phyloP scores from a whole-genome alignment of 2,113 vertebrate species.

The Gymnobelideus leadbeateri region DNA sequence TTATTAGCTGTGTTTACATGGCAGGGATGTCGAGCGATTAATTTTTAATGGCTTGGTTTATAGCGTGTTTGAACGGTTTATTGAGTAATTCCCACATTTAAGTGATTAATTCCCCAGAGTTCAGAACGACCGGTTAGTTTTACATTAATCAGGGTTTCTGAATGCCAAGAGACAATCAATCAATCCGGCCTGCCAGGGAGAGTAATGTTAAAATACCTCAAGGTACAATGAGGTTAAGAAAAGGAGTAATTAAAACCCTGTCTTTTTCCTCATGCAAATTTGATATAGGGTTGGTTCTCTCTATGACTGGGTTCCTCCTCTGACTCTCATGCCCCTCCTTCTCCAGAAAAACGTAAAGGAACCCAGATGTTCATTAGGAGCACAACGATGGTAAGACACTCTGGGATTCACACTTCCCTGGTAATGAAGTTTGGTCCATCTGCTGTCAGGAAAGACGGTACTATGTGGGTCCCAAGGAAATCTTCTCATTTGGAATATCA shows the following conservation, averaged over 20 bases:
- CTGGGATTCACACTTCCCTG: not conserved
- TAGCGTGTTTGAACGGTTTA: slow-evolving; percentile 82
- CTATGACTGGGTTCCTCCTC: not conserved
- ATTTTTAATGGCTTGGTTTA: slow-evolving; percentile 85
- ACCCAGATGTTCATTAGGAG: slow-evolving; percentile 15
- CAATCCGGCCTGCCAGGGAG: slow-evolving; percentile 72
- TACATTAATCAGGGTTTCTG: slow-evolving; percentile 81
- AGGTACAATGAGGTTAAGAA: slow-evolving; percentile 76
- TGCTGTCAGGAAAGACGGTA: not conserved
- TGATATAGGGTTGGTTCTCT: not conserved
- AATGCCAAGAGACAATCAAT: slow-evolving; percentile 79
- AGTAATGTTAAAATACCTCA: slow-evolving; percentile 73
- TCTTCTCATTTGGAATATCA: not conserved
- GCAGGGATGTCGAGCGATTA: slow-evolving; percentile 81
- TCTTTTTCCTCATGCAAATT: slow-evolving; percentile 42
- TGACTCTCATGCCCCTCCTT: accelerated
- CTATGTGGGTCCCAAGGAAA: not conserved
- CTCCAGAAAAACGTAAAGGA: not conserved
- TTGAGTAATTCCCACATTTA: slow-evolving; percentile 85
- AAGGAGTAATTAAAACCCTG: slow-evolving; percentile 78
- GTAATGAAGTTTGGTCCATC: not conserved
- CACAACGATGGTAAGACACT: not conserved
- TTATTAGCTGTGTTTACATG: slow-evolving; percentile 81
- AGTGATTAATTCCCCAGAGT: slow-evolving; percentile 84
- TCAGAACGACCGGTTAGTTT: slow-evolving; percentile 76